Evolutionary conservation across 2,888 invertebrate genomes (phyloP), one percentile per base, ranked within the genome.

Genomic region (Atherix ibis): DNA sequence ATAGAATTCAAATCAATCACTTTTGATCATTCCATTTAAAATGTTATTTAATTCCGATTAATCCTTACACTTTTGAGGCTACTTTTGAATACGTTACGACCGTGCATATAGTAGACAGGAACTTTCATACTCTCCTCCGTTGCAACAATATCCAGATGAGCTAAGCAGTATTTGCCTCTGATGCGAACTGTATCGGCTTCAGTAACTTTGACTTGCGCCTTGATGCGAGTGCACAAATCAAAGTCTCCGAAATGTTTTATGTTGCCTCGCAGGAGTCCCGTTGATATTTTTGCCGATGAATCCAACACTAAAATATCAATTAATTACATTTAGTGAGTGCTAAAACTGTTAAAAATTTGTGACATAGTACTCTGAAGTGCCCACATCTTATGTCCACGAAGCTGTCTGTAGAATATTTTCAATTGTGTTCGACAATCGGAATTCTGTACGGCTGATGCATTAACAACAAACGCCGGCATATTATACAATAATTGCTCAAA

Each of bases 201-300:
- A 46, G 70, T 67, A 5, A 73, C 64, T 42, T 73, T 67, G 1
- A 76, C 70, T 15, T 68, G 64, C 12, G 72, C 67, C 39, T 54
- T 50, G 34, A 62, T 53, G 30, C 60, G 67, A 40, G 74, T 59
- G 47, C 77, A 77, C 56, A 75, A 70, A 56, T 75, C 76, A 48
- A 73, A 78, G 59, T 77, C 76, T 10, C 77, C 77, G 13, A 76
- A 58, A 53, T 77, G 77, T 52, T 76, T 76, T 31, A 73, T 67
- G 52, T 76, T 76, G 42, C 77, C 77, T 46, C 73, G 72, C 27
- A 78, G 61, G 34, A 77, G 52, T 30, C 77, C 73, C 46, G 76
- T 70, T 46, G 75, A 71, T 34, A 77, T 66, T 53, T 77, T 77
- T n/a, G 72, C 77, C 19, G 73, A 71, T 18, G 77, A 68, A 54